Evolutionary conservation across 2,113 vertebrate genomes (phyloP).

Genomic region (Triplophysa tibetana): DNA sequence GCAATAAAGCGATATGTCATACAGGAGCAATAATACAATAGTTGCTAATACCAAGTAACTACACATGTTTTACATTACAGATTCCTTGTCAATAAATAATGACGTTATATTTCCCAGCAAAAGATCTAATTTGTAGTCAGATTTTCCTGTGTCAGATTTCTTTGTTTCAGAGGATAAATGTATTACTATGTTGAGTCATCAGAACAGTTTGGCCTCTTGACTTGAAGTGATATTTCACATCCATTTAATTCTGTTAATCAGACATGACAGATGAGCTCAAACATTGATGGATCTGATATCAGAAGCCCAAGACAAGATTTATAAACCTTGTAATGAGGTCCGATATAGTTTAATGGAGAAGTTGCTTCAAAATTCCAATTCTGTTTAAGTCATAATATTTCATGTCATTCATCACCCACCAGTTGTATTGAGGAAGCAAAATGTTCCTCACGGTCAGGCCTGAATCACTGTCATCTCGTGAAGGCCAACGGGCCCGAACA

Average conservation of each 20-base stretch:
- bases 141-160: no score
- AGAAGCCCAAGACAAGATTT: neutral
- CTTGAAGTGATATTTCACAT: neutral
- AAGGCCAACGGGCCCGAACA: conserved; percentile 32
- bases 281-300: neutral
- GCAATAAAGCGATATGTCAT: no score
- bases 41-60: no score
- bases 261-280: neutral
- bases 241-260: neutral
- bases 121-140: no score
- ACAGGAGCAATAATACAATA: no score
- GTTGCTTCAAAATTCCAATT: neutral
- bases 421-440: conserved; percentile 10
- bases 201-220: neutral
- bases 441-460: conserved; percentile 6
- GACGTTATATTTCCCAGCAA: no score
- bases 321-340: neutral
- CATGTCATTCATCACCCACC: conserved; percentile 2
- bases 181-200: neutral
- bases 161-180: neutral
- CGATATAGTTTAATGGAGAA: neutral
- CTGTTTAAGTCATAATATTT: neutral
- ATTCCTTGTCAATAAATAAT: neutral
- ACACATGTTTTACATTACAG: no score
- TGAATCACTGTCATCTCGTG: conserved; percentile 21